Evolutionary conservation across 2,797 vertebrate genomes (phyloP), one percentile per base, ranked within the genome.

Genomic region (Decapterus maruadsi): DNA sequence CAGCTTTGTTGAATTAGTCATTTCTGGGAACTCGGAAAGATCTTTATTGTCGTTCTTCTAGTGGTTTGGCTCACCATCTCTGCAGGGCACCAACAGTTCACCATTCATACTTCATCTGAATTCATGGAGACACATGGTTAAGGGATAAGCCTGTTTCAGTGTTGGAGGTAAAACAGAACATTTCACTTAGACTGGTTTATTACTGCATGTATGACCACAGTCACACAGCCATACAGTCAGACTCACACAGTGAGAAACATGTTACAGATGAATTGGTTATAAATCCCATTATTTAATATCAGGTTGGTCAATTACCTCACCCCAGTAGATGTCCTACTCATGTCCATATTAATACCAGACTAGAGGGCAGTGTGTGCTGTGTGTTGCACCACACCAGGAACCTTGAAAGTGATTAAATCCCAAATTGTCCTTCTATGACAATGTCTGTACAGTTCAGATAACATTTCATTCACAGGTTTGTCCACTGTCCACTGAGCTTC

Each of bases 21-120:
- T 53, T 82, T 76, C 77, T 81, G 72, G 86, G 79, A 81, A 81
- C 36, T 57, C 3, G 54, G 68, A 77, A 72, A 63, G 73, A 82
- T 82, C 67, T 75, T 71, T 29, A 77, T 72, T 61, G 63, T 48
- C 6, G 6, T 72, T 64, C 66, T 66, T 78, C 29, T 77, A 59
- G 82, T 83, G 81, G 55, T 43, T 66, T 77, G 66, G 68, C 68
- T 10, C 46, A 43, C 36, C 40, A 34, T 70, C 29, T 72, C 51
- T 60, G 14, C 62, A 2, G 50, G 22, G 75, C 34, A 51, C 12
- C 20, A 43, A 57, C 46, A 68, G 76, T 72, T 77, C 71, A 76
- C 34, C 51, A n/a, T 38, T 56, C 8, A 22, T 36, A 26, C 8
- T 26, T 34, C 0, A 8, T 63, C 31, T 40, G 1, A 13, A 31